Evolutionary conservation across 1,140 invertebrate species (phyloP).

Genomic region (Tetragnatha versicolor): DNA sequence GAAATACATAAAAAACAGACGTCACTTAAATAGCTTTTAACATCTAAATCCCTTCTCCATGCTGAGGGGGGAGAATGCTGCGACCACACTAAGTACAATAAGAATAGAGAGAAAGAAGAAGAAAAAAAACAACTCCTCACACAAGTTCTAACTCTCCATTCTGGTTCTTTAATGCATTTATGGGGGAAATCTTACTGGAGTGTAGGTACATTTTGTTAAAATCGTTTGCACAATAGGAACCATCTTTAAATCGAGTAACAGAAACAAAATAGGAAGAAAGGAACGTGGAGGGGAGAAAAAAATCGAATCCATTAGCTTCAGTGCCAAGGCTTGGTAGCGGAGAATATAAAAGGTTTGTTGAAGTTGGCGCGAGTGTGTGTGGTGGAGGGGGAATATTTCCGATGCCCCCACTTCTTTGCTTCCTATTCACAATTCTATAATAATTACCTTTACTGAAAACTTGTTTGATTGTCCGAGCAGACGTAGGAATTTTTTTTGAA

Average conservation of each 20-base stretch:
- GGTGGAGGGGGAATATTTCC: not conserved
- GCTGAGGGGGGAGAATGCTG: not conserved
- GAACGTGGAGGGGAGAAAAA: not conserved
- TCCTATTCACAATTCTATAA: constrained; percentile 50
- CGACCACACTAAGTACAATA: not conserved
- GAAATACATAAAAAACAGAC: not conserved
- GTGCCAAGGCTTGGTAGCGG: constrained; percentile 18
- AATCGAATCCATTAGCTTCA: constrained; percentile 33
- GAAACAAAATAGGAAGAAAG: constrained; percentile 32
- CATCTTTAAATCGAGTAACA: constrained; percentile 19
- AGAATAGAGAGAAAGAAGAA: not conserved
- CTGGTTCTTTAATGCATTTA: constrained; percentile 21
- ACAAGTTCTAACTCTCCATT: not conserved
- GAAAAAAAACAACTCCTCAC: too few species aligned
- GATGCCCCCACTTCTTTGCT: constrained; percentile 5
- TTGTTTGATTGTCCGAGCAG: constrained; percentile 48
- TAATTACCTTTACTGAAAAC: constrained; percentile 52
- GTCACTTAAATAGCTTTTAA: constrained; percentile 49
- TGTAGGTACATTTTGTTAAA: constrained; percentile 25
- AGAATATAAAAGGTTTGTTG: constrained; percentile 48
- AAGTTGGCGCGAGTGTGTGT: not conserved
- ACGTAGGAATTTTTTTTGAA: constrained; percentile 38
- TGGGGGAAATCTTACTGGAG: not conserved
- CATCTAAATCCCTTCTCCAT: constrained; percentile 41
- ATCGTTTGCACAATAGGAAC: constrained; percentile 16